A percentile compares a stretch with the other conserved stretches of the same genome.
Evolutionary conservation across 2,113 vertebrate species (phyloP).

Genomic region (Tachuris rubrigastra): DNA sequence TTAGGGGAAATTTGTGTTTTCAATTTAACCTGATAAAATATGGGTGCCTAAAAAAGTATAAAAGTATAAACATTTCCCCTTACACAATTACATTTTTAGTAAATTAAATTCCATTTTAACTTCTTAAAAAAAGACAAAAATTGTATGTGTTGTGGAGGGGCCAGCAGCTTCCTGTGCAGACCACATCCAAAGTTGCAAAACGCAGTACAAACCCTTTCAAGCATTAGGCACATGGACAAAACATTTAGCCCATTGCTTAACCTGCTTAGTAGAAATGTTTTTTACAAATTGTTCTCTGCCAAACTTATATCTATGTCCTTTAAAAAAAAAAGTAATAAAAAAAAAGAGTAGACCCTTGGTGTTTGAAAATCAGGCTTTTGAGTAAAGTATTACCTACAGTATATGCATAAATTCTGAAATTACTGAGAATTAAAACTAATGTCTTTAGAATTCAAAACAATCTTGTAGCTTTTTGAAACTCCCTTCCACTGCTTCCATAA

Average conservation of each 20-base stretch:
- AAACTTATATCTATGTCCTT: constrained; percentile 38
- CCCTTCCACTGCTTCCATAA: not conserved
- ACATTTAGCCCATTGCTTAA: not conserved
- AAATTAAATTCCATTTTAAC: constrained; percentile 68
- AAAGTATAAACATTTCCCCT: constrained; percentile 78
- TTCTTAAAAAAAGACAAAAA: constrained; percentile 70
- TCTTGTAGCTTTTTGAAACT: not conserved
- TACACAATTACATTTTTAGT: constrained; percentile 71
- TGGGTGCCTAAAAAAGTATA: constrained; percentile 78
- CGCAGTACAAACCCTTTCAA: constrained; percentile 2
- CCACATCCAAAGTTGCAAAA: constrained; percentile 4
- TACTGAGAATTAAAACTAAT: not conserved
- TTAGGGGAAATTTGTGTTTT: constrained; percentile 66
- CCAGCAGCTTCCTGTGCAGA: constrained; percentile 42
- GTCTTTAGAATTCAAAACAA: constrained; percentile 10
- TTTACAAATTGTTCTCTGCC: constrained; percentile 47
- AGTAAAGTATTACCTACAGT: not conserved
- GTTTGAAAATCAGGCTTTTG: constrained; percentile 16
- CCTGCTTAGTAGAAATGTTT: constrained; percentile 40
- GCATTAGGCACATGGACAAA: not conserved
- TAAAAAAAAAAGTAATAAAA: not conserved
- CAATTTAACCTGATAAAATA: constrained; percentile 72
- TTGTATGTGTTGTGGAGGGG: constrained; percentile 13
- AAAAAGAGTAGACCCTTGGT: not conserved
- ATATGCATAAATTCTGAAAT: constrained; percentile 3